phyloP scores from a whole-genome alignment of 2,888 invertebrate species.

The Octonoba sinensis region DNA sequence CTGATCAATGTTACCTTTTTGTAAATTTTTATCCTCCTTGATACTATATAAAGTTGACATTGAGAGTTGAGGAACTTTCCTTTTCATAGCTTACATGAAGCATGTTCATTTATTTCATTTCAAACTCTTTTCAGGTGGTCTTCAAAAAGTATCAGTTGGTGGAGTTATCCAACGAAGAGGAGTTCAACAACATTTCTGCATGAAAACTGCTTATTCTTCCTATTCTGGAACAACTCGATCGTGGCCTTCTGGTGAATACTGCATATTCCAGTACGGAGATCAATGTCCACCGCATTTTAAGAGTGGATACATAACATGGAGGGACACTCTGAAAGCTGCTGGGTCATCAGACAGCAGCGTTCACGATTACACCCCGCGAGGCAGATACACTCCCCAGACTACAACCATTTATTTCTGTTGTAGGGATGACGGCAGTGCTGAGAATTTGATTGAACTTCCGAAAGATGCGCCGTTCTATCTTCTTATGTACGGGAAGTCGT shows the following conservation, averaged over 20 bases:
- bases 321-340: conserved; percentile 53
- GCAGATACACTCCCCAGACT: conserved; percentile 64
- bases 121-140: conserved; percentile 22
- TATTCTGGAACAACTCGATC: background rate
- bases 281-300: conserved; percentile 66
- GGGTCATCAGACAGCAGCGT: conserved; percentile 25
- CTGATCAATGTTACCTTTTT: too few relatives aligned
- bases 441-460: conserved; percentile 67
- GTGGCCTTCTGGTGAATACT: conserved; percentile 68
- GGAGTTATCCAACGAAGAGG: conserved; percentile 65
- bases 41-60: too few relatives aligned
- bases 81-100: too few relatives aligned
- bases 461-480: conserved; percentile 67
- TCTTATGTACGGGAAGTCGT: conserved; percentile 67
- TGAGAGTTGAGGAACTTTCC: too few relatives aligned
- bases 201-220: conserved; percentile 22
- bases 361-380: conserved; percentile 32
- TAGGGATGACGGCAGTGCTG: conserved; percentile 67
- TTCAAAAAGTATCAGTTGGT: conserved; percentile 44
- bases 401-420: conserved; percentile 68
- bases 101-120: background rate
- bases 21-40: too few relatives aligned
- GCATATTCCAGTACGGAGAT: conserved; percentile 66
- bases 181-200: conserved; percentile 67
- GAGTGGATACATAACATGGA: conserved; percentile 67